Base-by-base conservation (phyloP, 2,113 vertebrate genomes). In the Galbula dea region DNA sequence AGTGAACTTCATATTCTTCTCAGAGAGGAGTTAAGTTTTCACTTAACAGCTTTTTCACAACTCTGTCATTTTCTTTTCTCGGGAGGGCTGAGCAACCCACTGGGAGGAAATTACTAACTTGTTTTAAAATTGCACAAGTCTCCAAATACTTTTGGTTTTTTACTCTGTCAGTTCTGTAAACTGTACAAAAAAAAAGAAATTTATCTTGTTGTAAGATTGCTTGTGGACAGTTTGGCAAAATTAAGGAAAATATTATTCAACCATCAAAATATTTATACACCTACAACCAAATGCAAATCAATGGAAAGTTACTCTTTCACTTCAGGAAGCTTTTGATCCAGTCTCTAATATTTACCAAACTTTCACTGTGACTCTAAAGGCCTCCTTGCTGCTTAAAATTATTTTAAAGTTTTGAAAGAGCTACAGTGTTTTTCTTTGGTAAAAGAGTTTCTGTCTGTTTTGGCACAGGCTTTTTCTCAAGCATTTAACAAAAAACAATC, bases 401-500 rank as follows among this genome's bases (percentile, higher is more conserved):
- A 39, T 54, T 83, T 74, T 59, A 22, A 54, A 57, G 19, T 82
- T 94, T 78, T 90, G 19, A 89, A 79, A 43, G 52, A 69, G 52
- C 7, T 18, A 11, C 30, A 43, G 10, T 37, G 32, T 66, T 91
- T 77, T 87, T 54, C n/a, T 69, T 86, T 58, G 89, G 77, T 83
- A 87, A 81, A 3, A 63, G 30, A 75, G 7, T 52, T 93, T 32
- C 65, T n/a, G 19, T 49, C 32, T 93, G n/a, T n/a, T n/a, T 81
- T 89, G 23, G 15, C 37, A 32, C 6, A 39, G 29, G 14, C 7
- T 72, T 92, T 95, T 89, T 93, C 67, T 79, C 52, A 95, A 89
- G 54, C 7, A 79, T 85, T 85, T 74, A 90, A 92, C 37, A 95
- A 93, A 83, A 95, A 84, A 91, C n/a, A 30, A 20, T 80, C 52